These are phyloP conservation scores for Amitus sp. DNA, from an alignment of 2,888 invertebrate species.

Conservation along the genomic window DNA sequence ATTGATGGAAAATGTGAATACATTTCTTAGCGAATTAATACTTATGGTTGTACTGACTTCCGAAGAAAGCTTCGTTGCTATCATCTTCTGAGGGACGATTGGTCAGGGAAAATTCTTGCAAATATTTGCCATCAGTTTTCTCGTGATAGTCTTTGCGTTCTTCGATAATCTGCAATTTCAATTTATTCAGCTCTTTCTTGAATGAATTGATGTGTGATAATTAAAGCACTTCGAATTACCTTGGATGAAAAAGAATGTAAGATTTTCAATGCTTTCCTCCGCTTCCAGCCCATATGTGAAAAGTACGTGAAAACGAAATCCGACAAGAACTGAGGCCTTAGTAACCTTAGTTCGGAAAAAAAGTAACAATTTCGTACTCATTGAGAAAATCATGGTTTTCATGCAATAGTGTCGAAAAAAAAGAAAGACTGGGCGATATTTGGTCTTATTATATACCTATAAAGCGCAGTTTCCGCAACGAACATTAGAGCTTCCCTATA, in stretches of 20 bases:
- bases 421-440: background rate
- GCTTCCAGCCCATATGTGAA: conserved; percentile 26
- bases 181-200: background rate
- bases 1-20: background rate
- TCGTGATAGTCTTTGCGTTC: conserved; percentile 31
- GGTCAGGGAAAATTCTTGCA: conserved; percentile 9
- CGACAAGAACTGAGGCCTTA: conserved; percentile 22
- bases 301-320: conserved; percentile 35
- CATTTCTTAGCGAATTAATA: background rate
- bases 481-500: conserved; percentile 13
- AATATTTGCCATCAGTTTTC: conserved; percentile 15
- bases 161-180: conserved; percentile 21
- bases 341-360: too few relatives aligned
- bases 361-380: too few relatives aligned
- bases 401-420: background rate
- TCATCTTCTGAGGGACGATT: background rate
- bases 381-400: background rate
- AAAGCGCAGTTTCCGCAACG: conserved; percentile 16
- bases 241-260: conserved; percentile 27
- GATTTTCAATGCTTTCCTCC: conserved; percentile 23
- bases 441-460: conserved; percentile 15
- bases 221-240: background rate
- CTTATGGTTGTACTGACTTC: background rate
- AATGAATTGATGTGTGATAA: background rate
- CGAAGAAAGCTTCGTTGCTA: background rate